Base-by-base conservation (phyloP, 2,113 vertebrate species). In the Syngnathus floridae region DNA sequence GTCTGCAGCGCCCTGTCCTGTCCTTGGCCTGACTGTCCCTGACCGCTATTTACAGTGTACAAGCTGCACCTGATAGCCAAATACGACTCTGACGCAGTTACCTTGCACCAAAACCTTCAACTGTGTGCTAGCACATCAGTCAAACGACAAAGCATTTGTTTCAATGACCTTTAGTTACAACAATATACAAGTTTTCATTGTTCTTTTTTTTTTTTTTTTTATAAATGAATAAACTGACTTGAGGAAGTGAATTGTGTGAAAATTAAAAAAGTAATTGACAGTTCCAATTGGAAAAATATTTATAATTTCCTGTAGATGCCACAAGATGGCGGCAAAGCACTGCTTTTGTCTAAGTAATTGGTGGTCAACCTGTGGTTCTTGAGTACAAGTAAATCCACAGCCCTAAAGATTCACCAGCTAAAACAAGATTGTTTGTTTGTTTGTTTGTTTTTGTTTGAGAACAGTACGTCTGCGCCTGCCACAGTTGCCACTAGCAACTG, bases 1-100 rank as follows among this genome's bases (percentile, higher is more conserved):
- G 67, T 82, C 81, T 84, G 79, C 69, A 21, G 72, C 62, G 78
- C 74, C 76, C 76, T 80, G 87, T 87, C 85, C 85, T 87, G 87
- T 87, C 85, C 85, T 87, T 88, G 83, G 84, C 76, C 62, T 22
- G 38, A 21, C 19, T 43, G 59, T 86, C 72, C 57, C 71, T 73
- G 73, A 35, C 54, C 22, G 17, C 40, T 61, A 14, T 61, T 40
- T 37, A 58, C 56, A 54, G 21, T 26, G 26, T 54, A 19, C 35
- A 4, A 37, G 35, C 35, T 4, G 36, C 51, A 26, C 7, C 10
- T 54, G 21, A 26, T 26, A 54, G 22, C 21, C 21, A 54, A 54
- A 54, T 22, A 9, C 21, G n/a, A 54, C 22, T n/a, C 6, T 22
- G 51, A 54, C 21, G 22, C 13, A 5, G 21, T 54, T 22, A 65